Evolutionary conservation across 2,888 invertebrate genomes (phyloP).

Genomic region (Ormyrus nitidulus): DNA sequence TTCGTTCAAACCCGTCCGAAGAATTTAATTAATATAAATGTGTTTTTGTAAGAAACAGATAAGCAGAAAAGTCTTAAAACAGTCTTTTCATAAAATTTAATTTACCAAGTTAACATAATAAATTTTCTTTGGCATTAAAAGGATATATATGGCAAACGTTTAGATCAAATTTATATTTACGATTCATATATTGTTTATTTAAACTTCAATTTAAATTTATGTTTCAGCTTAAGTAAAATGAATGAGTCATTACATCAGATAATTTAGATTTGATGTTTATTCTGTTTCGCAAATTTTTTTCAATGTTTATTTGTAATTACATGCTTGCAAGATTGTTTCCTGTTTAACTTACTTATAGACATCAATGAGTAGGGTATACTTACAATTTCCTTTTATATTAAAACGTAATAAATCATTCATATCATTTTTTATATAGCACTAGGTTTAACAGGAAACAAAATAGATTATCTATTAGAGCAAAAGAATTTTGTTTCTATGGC

Average conservation of each 20-base stretch:
- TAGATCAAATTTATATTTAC: constrained; percentile 10
- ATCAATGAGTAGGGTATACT: constrained; percentile 23
- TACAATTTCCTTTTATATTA: constrained; percentile 31
- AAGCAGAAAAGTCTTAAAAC: constrained; percentile 23
- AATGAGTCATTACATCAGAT: background rate
- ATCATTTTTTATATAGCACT: constrained; percentile 14
- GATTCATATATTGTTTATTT: background rate
- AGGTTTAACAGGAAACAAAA: constrained; percentile 26
- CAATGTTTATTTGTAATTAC: constrained; percentile 38
- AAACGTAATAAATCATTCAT: constrained; percentile 3
- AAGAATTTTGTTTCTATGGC: constrained; percentile 17
- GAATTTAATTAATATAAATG: constrained; percentile 27
- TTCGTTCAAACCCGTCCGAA: constrained; percentile 43
- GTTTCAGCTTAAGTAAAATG: background rate
- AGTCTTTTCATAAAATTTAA: background rate
- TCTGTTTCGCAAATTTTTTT: constrained; percentile 32
- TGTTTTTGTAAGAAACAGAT: constrained; percentile 15
- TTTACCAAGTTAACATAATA: constrained; percentile 16
- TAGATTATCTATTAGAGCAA: constrained; percentile 20
- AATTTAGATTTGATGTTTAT: constrained; percentile 31
- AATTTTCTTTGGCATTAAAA: constrained; percentile 5
- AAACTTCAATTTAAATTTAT: background rate
- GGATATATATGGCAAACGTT: background rate
- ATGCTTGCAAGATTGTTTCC: constrained; percentile 21
- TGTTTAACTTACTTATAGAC: constrained; percentile 12